Conservation (phyloP, 1,140 invertebrate genomes). For the Trypoxylus dichotomus region DNA sequence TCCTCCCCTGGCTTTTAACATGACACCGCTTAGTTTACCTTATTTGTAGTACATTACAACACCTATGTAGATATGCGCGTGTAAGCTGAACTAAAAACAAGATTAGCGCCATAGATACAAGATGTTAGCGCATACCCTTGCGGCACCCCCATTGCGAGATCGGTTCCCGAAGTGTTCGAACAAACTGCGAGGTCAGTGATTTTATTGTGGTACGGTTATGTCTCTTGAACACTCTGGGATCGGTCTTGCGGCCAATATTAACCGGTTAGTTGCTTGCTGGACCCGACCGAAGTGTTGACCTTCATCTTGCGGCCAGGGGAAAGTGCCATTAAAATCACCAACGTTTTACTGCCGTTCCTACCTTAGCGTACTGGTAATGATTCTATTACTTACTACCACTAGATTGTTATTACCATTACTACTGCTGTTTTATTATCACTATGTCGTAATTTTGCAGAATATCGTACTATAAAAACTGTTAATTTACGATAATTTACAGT, state of each 20-base stretch:
- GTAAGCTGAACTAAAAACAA: too few relatives aligned
- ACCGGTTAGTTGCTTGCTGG: neutral
- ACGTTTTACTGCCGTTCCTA: neutral
- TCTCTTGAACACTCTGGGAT: neutral
- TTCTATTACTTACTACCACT: neutral
- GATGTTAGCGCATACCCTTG: too few relatives aligned
- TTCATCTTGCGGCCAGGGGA: neutral
- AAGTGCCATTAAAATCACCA: neutral
- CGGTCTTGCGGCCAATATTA: neutral
- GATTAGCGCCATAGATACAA: too few relatives aligned
- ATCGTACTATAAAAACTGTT: neutral
- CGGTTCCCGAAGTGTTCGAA: neutral
- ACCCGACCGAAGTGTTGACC: neutral
- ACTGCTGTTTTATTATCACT: neutral
- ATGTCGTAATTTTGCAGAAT: neutral
- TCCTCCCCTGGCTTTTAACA: too few relatives aligned
- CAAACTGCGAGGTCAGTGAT: neutral
- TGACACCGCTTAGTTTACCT: too few relatives aligned
- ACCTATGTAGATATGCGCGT: too few relatives aligned
- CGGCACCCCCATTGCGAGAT: too few relatives aligned
- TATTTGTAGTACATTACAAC: too few relatives aligned
- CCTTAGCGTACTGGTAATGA: neutral
- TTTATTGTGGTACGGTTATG: neutral
- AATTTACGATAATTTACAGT: neutral
- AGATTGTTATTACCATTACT: neutral